These are phyloP conservation scores for Brachionus koreanus DNA, from an alignment of 1,140 invertebrate species.

Conservation along the genomic window DNA sequence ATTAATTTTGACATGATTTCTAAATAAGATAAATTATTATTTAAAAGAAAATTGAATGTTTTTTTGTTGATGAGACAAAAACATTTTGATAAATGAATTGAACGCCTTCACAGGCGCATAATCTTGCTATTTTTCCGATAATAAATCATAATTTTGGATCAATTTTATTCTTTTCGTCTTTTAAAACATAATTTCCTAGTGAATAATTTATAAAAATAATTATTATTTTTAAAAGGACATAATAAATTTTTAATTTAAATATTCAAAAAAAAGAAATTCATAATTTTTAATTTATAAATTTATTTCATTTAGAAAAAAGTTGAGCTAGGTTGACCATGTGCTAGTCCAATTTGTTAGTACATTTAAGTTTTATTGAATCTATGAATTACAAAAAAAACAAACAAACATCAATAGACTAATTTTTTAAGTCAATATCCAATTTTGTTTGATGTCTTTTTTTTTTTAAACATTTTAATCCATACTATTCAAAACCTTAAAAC, in stretches of 20 bases:
- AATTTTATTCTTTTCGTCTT: background rate
- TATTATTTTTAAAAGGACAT: background rate
- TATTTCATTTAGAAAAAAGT: too few species aligned
- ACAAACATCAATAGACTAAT: too few species aligned
- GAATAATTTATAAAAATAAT: background rate
- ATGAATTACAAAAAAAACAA: too few species aligned
- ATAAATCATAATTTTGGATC: background rate
- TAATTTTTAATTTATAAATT: too few species aligned
- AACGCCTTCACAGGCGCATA: background rate
- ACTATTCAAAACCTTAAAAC: too few species aligned
- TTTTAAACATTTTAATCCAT: too few species aligned
- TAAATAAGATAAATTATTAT: background rate
- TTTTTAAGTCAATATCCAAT: too few species aligned
- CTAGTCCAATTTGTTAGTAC: too few species aligned
- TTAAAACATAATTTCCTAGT: background rate
- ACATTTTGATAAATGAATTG: background rate
- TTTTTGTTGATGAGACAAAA: background rate
- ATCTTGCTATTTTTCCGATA: background rate
- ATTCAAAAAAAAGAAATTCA: background rate
- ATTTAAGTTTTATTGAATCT: too few species aligned
- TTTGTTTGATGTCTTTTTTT: too few species aligned
- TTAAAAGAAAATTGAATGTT: background rate
- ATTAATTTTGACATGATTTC: background rate
- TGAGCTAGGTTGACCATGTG: too few species aligned
- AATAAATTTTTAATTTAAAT: background rate